A percentile compares a stretch with the other conserved stretches of the same genome.
These are phyloP conservation scores for Pararge aegeria DNA, from an alignment of 1,140 invertebrate genomes.

Conservation along the genomic window DNA sequence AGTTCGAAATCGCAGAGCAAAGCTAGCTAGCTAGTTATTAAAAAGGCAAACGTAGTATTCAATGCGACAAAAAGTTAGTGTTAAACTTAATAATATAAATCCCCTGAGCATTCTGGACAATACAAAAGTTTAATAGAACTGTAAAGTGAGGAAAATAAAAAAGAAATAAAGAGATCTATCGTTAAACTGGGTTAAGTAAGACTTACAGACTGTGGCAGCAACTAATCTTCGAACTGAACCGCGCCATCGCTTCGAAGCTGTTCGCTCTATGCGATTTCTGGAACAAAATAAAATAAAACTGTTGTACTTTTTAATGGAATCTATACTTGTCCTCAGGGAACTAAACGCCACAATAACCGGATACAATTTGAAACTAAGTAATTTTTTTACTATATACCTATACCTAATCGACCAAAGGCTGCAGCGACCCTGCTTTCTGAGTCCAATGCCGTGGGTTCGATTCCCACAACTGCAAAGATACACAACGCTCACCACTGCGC, in stretches of 20 bases:
- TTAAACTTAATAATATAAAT: background rate
- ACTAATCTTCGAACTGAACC: slow-evolving; percentile 55
- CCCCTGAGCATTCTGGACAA: background rate
- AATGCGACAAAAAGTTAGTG: background rate
- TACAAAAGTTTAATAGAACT: background rate
- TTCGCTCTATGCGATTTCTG: slow-evolving; percentile 67
- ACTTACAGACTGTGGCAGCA: slow-evolving; percentile 62
- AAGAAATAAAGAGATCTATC: background rate
- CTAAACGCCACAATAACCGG: too few relatives aligned
- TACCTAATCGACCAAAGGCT: too few relatives aligned
- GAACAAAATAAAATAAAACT: slow-evolving; percentile 35
- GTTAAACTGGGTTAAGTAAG: slow-evolving; percentile 3
- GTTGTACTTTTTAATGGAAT: slow-evolving; percentile 7
- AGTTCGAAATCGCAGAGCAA: too few relatives aligned
- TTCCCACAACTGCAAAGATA: too few relatives aligned
- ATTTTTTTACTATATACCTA: too few relatives aligned
- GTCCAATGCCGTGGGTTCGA: too few relatives aligned
- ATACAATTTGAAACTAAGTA: too few relatives aligned
- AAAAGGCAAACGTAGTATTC: too few relatives aligned
- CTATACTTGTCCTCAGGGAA: too few relatives aligned
- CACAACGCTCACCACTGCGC: too few relatives aligned
- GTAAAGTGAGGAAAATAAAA: background rate
- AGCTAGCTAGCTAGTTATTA: too few relatives aligned
- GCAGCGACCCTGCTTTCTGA: too few relatives aligned
- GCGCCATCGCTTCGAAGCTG: slow-evolving; percentile 66